Conservation (phyloP, 2,797 vertebrate genomes). For the Karalla daura region DNA sequence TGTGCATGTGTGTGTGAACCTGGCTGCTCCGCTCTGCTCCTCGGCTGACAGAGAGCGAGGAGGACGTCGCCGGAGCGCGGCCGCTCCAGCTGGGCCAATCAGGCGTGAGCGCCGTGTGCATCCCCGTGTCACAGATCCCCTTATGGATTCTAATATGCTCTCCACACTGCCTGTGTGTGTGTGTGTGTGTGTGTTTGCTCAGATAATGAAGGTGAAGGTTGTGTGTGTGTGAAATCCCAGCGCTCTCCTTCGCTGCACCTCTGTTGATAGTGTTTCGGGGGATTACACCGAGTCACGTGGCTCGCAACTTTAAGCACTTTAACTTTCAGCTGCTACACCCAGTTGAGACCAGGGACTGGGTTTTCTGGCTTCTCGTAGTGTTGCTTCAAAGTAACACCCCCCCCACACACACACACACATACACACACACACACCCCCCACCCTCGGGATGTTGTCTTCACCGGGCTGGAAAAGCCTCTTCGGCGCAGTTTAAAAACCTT, state of each 20-base stretch:
- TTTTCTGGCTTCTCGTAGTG: background rate
- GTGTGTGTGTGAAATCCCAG: slow-evolving; percentile 33
- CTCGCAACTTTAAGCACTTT: background rate
- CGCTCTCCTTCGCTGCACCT: slow-evolving; percentile 11
- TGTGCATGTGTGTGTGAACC: slow-evolving; percentile 54
- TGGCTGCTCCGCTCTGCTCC: slow-evolving; percentile 65
- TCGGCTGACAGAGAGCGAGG: slow-evolving; percentile 63
- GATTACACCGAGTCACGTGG: background rate
- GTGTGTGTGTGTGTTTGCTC: slow-evolving; percentile 26
- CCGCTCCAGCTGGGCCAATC: slow-evolving; percentile 69
- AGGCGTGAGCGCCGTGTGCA: slow-evolving; percentile 68
- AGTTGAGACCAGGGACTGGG: background rate
- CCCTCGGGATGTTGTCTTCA: background rate
- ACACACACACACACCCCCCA: background rate
- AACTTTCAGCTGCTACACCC: background rate
- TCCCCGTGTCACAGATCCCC: slow-evolving; percentile 71
- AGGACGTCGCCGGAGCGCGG: slow-evolving; percentile 54
- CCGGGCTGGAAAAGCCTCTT: background rate
- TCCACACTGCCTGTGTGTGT: slow-evolving; percentile 34
- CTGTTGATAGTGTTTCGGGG: slow-evolving; percentile 3
- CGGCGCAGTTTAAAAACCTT: slow-evolving; percentile 8
- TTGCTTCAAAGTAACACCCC: background rate
- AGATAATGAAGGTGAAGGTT: slow-evolving; percentile 49
- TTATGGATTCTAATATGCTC: slow-evolving; percentile 52
- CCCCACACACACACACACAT: no score